These are phyloP conservation scores for Pachyseris speciosa DNA, from an alignment of 64 coral and sea anemone genomes.

Conservation along the genomic window DNA sequence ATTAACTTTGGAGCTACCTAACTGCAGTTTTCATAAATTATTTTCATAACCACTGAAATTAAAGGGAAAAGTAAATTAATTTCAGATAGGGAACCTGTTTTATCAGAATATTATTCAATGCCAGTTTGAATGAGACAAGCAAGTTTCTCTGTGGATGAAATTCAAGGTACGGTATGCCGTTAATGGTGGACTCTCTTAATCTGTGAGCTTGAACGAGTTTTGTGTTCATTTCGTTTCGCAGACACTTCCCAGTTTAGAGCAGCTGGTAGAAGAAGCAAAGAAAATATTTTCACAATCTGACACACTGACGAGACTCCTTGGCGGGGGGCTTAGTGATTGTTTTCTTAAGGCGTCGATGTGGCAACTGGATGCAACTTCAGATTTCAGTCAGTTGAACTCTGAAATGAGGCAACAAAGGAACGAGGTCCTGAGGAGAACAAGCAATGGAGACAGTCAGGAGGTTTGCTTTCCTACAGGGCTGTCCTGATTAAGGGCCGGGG, in stretches of 20 bases:
- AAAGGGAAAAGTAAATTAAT: no score
- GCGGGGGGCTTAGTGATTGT: constrained; percentile 39
- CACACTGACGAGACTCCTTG: not conserved
- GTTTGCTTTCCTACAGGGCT: not conserved
- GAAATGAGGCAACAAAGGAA: constrained; percentile 15
- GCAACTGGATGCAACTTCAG: not conserved
- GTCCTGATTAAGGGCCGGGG: no score
- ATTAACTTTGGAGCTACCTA: no score
- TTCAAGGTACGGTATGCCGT: no score
- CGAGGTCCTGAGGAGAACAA: not conserved
- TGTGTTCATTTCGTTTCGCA: not conserved
- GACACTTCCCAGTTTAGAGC: constrained; percentile 37
- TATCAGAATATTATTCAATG: no score
- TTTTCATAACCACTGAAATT: no score
- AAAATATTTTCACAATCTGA: constrained; percentile 3
- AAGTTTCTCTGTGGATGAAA: no score
- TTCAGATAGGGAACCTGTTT: no score
- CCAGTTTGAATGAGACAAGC: no score
- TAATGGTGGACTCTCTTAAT: no score
- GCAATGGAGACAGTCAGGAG: not conserved
- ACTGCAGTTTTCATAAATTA: no score
- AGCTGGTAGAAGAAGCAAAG: constrained; percentile 28
- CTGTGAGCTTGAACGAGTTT: no score
- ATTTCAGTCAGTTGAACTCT: not conserved
- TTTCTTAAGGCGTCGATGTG: constrained; percentile 48